Evolutionary conservation across 2,797 vertebrate genomes (phyloP).

Genomic region (Danio aesculapii): DNA sequence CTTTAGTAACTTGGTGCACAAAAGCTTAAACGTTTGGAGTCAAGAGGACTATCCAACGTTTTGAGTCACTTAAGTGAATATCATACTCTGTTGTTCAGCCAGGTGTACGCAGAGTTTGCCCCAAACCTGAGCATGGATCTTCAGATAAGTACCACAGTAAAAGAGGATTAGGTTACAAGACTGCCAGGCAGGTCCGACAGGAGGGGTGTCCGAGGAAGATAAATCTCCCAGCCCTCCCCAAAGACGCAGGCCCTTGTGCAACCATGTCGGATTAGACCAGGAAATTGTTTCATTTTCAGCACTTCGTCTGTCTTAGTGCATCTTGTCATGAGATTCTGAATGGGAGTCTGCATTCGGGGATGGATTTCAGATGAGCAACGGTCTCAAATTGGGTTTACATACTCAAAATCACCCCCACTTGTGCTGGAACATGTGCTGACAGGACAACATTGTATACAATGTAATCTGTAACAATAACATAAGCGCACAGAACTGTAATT

Average conservation of each 20-base stretch:
- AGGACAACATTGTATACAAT: not conserved
- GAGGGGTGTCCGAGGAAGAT: not conserved
- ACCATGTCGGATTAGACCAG: conserved; percentile 66
- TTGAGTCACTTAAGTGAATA: conserved; percentile 1
- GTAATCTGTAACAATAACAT: not conserved
- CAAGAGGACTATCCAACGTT: not conserved
- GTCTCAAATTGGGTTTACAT: not conserved
- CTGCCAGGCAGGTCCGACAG: not conserved
- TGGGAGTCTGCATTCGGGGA: conserved; percentile 33
- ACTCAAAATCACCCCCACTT: not conserved
- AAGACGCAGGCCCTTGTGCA: conserved; percentile 14
- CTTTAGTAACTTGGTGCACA: not conserved
- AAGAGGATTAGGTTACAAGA: conserved; percentile 9
- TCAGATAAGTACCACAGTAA: not conserved
- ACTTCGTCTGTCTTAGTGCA: conserved; percentile 62
- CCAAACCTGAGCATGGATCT: not conserved
- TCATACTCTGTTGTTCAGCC: not conserved
- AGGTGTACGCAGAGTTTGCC: not conserved
- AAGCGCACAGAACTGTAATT: not conserved
- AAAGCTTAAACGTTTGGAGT: not conserved
- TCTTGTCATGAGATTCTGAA: conserved; percentile 55
- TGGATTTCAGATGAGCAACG: not conserved
- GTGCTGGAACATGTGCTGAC: not conserved
- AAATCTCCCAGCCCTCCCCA: not conserved
- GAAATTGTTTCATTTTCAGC: conserved; percentile 72